Evolutionary conservation across 1,140 invertebrate species (phyloP), one percentile per base, ranked within the genome.

Genomic region (Calephelis virginiensis): DNA sequence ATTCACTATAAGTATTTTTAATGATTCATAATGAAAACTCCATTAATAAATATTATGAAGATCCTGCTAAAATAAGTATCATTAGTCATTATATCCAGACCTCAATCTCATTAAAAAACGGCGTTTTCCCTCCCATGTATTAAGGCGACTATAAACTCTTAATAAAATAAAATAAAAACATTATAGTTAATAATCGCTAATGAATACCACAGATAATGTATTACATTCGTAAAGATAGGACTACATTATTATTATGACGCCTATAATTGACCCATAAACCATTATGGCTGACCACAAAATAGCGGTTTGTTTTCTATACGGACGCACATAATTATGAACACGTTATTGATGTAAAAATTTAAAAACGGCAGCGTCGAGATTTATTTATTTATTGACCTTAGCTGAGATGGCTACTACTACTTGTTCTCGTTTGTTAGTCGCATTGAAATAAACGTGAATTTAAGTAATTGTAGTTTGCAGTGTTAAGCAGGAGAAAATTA

Each of bases 361-460:
- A 86, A 87, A 84, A 85, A 81, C 75, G 70, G 74, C 79, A 79
- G 77, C 78, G 74, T 77, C 65, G 77, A 85, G 81, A 86, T 86
- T 89, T 85, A 89, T 87, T 85, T 85, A 87, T 85, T 87, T 87
- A 89, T 87, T 83, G 80, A 83, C 76, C 82, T 78, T 71, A 70
- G 65, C 61, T 70, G 61, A 64, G 61, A 63, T 61, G 59, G 49
- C 46, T 47, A 37, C 60, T 82, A 85, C 79, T 72, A 73, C 50
- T 67, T 69, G 48, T 64, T 70, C 60, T 81, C 77, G 77, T 12
- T 3, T 48, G 48, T 47, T 59, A 56, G 6, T 40, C 1, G 40
- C 6, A 40, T 40, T 40, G 8, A 7, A 7, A 7, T 40, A 40
- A 40, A 40, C 6, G 1, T 40, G 11, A 17, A 28, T 53, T 17